Base-by-base conservation (phyloP, 2,113 vertebrate species). In the Equus przewalskii region DNA sequence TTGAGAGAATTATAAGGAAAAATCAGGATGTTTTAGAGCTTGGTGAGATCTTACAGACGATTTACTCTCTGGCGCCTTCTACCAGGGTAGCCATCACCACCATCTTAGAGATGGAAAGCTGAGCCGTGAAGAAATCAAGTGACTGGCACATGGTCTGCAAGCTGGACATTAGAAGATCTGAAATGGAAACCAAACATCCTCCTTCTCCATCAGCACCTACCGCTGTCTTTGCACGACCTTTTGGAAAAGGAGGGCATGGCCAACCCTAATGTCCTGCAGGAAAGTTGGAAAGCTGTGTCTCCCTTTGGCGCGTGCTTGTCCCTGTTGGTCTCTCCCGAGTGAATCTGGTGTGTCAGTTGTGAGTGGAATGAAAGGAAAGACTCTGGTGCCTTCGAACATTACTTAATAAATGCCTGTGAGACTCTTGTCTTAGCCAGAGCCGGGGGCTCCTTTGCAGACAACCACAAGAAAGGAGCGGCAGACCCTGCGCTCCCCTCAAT, bases 361-460 rank as follows among this genome's bases (percentile, higher is more conserved):
- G 78, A 96, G 73, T 22, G 60, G 95, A 97, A 90, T 97, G 90
- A 94, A 98, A 91, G 26, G 54, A 58, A 94, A 60, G 78, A 56
- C 54, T 64, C 72, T 14, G 81, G 94, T 33, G 95, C 82, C 96
- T 96, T 24, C 8, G 7, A 85, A 72, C 89, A 12, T 62, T 6
- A 75, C 65, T 83, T 93, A 36, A 96, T 81, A 73, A 87, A 89
- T 3, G 26, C 91, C 80, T 70, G 49, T 56, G 97, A 92, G 58
- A 30, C 9, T 76, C 58, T 16, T 46, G 80, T 92, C 97, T 85
- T 64, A 87, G 69, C 36, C 44, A 91, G 96, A 97, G 24, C 91
- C 88, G 46, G 93, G 93, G 94, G 93, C 94, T 6, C 56, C 8
- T 15, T n/a, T 1, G 19, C 82, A 80, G 92, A 95, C 89, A 94